A percentile compares a stretch with the other conserved stretches of the same genome.
phyloP scores from a whole-genome alignment of 37 sponge, comb jelly and placozoan genomes.

The Halisarca cf. caerulea region DNA sequence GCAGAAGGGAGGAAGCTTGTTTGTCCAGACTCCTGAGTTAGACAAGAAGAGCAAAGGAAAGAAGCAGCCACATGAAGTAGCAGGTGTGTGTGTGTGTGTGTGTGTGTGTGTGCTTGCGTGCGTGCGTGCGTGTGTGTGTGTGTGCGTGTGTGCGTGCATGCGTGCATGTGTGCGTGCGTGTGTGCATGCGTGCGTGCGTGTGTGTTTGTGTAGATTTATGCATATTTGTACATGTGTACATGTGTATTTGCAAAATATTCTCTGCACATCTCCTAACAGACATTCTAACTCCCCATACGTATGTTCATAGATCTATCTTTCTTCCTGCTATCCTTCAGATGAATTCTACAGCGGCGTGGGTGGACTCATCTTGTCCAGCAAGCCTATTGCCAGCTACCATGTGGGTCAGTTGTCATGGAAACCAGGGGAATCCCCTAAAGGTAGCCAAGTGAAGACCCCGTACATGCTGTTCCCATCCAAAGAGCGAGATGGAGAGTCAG shows the following conservation, averaged over 20 bases:
- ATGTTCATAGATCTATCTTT: too few relatives aligned
- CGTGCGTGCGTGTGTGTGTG: too few relatives aligned
- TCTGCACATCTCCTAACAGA: too few relatives aligned
- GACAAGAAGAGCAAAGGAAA: neutral
- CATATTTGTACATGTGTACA: neutral
- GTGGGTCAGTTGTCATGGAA: constrained; percentile 41
- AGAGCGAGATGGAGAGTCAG: neutral
- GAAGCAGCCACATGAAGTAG: neutral
- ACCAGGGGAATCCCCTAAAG: constrained; percentile 21
- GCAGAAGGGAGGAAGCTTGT: too few relatives aligned
- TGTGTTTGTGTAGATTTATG: too few relatives aligned
- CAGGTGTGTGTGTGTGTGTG: neutral
- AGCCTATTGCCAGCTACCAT: constrained; percentile 29
- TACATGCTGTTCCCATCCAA: constrained; percentile 21
- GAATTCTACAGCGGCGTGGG: neutral
- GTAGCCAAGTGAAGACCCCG: constrained; percentile 13
- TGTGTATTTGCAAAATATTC: constrained; percentile 5
- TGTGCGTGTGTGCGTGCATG: too few relatives aligned
- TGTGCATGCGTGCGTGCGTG: neutral
- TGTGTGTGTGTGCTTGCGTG: neutral
- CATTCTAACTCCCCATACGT: too few relatives aligned
- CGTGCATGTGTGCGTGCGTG: neutral
- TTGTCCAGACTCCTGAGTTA: neutral
- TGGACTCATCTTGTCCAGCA: constrained; percentile 18
- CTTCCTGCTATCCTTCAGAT: neutral